Evolutionary conservation across 2,888 invertebrate species (phyloP), one percentile per base, ranked within the genome.

Genomic region (Mantis religiosa): DNA sequence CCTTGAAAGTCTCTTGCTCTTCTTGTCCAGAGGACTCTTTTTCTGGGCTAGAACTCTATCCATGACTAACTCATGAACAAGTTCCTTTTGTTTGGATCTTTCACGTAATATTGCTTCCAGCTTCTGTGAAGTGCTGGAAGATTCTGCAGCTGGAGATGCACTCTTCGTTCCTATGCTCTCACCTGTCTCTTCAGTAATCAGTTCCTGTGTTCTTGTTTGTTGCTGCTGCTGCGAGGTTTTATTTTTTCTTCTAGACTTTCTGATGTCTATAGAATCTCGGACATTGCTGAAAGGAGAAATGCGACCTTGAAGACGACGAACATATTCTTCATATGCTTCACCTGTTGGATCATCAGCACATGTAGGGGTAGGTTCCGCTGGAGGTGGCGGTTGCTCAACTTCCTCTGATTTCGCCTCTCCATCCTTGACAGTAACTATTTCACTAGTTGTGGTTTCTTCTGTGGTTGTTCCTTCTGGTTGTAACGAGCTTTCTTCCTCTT

Each of bases 21-120:
- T 95, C 91, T 94, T 95, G 91, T 95, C 95, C 90, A 91, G 91
- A 25, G 91, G 91, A 15, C 94, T 94, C 91, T 95, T 95, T 91
- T 88, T 96, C 91, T 96, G 95, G 3, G 95, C 95, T 91, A 95
- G 95, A 91, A 97, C 94, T 93, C 97, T 96, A 92, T 96, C 97
- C 95, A 98, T 95, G 88, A 98, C 96, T 93, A 98, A 94, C 92
- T 97, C 96, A 91, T 97, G 96, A 85, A 98, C 97, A 41, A 98
- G 94, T 92, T 96, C 97, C 90, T 97, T 97, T 93, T 98, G 97
- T 92, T 97, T 96, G 82, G 96, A 96, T 89, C 97, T 94, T 92
- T 97, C 97, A 92, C 96, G 95, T 90, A 96, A 96, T 81, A 98
- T 95, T 93, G 97, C 96, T 92, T 97, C 96, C 88, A 97, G 94